These are phyloP conservation scores for Polypedilum pembai DNA, from an alignment of 1,140 invertebrate species.

Conservation along the genomic window DNA sequence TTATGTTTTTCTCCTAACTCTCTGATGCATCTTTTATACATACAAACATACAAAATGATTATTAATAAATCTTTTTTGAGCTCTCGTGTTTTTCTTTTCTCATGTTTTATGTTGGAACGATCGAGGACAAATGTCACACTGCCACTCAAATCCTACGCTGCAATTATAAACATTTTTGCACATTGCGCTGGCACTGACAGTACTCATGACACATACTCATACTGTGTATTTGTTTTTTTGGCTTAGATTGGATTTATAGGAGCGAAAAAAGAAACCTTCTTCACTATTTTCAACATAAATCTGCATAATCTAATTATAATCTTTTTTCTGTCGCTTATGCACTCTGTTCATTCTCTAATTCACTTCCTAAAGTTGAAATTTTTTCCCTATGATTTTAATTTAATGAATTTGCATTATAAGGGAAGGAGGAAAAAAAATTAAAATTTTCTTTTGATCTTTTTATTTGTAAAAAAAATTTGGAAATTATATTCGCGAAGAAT, in stretches of 20 bases:
- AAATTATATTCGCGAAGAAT: too few relatives aligned
- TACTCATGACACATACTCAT: not conserved
- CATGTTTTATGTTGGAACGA: not conserved
- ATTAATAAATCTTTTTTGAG: not conserved
- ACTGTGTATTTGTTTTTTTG: not conserved
- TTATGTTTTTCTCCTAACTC: not conserved
- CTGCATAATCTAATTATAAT: constrained; percentile 19
- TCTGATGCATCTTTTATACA: not conserved
- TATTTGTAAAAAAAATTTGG: too few relatives aligned
- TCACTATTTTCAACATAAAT: not conserved
- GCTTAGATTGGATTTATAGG: not conserved
- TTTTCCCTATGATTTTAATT: not conserved
- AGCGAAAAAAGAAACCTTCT: not conserved
- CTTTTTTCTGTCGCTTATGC: not conserved
- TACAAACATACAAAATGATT: not conserved
- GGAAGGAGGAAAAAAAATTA: not conserved
- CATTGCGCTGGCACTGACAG: not conserved
- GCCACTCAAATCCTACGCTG: not conserved
- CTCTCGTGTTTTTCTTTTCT: not conserved
- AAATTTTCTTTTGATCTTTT: too few relatives aligned
- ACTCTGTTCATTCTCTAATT: not conserved
- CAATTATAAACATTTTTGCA: not conserved
- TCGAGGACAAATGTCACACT: constrained; percentile 9
- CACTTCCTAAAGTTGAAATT: not conserved
- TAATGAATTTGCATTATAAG: not conserved